Conservation (phyloP, 2,797 vertebrate species). For the Sebastes taczanowskii region DNA sequence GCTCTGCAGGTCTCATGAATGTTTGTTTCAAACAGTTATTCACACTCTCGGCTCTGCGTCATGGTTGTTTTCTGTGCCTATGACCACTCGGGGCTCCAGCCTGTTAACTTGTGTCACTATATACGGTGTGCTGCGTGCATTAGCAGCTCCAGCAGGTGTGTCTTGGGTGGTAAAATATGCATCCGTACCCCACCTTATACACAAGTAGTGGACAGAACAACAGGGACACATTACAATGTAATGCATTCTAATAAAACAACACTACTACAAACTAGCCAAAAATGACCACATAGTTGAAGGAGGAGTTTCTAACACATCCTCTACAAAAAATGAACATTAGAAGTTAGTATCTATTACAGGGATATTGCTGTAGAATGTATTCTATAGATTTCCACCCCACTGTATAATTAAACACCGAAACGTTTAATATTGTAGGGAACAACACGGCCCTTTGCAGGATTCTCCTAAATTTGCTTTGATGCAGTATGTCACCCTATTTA, state of each 20-base stretch:
- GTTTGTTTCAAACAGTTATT: constrained; percentile 21
- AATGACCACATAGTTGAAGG: neutral
- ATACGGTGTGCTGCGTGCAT: neutral
- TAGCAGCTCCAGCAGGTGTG: constrained; percentile 9
- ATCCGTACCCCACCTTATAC: neutral
- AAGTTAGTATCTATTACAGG: neutral
- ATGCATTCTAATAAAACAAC: neutral
- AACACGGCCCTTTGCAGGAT: neutral
- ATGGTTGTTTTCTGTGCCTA: constrained; percentile 16
- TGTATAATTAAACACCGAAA: neutral
- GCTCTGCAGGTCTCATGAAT: constrained; percentile 1
- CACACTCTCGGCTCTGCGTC: constrained; percentile 15
- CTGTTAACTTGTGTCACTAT: neutral
- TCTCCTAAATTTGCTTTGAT: neutral
- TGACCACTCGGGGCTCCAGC: neutral
- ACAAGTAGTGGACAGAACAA: neutral
- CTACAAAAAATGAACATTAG: neutral
- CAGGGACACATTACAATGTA: neutral
- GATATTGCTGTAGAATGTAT: neutral
- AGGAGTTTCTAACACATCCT: neutral
- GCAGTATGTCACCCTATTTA: neutral
- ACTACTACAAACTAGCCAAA: neutral
- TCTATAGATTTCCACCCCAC: neutral
- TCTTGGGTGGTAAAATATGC: neutral
- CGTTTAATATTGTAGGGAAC: neutral